Conservation (phyloP, 1,140 invertebrate species). For the Lethrus apterus region DNA sequence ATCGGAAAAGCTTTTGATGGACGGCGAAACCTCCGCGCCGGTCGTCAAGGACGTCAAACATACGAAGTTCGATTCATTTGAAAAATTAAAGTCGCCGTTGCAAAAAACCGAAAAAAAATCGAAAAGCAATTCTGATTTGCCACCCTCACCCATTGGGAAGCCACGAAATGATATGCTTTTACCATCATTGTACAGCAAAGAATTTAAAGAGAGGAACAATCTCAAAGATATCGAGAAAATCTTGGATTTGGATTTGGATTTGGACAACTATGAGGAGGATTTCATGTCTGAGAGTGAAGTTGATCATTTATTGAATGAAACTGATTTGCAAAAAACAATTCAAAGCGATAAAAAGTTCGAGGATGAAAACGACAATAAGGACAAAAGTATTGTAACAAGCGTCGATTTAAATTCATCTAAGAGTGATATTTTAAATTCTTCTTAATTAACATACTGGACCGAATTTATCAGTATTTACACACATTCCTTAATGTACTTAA, state of each 20-base stretch:
- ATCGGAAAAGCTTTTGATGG: neutral
- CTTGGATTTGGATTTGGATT: slow-evolving; percentile 25
- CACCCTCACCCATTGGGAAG: slow-evolving; percentile 30
- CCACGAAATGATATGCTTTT: slow-evolving; percentile 30
- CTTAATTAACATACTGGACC: neutral
- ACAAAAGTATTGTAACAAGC: slow-evolving; percentile 7
- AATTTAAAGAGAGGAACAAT: slow-evolving; percentile 29
- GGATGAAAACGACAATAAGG: neutral
- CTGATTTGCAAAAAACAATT: neutral
- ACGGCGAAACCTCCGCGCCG: slow-evolving; percentile 13
- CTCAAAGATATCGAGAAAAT: slow-evolving; percentile 27
- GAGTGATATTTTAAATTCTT: slow-evolving; percentile 13
- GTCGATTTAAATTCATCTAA: slow-evolving; percentile 9
- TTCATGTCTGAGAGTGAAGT: slow-evolving; percentile 29
- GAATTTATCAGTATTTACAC: no score
- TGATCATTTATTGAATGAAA: slow-evolving; percentile 10
- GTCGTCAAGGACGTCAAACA: slow-evolving; percentile 15
- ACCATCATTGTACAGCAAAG: slow-evolving; percentile 34
- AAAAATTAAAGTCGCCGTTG: slow-evolving; percentile 22
- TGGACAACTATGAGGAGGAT: slow-evolving; percentile 32
- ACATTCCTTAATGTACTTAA: no score
- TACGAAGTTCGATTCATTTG: slow-evolving; percentile 5
- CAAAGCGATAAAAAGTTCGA: neutral
- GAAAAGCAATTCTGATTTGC: slow-evolving; percentile 27
- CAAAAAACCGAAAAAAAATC: slow-evolving; percentile 30